Evolutionary conservation across 1,140 invertebrate species (phyloP).

Genomic region (Saxidomus purpurata): DNA sequence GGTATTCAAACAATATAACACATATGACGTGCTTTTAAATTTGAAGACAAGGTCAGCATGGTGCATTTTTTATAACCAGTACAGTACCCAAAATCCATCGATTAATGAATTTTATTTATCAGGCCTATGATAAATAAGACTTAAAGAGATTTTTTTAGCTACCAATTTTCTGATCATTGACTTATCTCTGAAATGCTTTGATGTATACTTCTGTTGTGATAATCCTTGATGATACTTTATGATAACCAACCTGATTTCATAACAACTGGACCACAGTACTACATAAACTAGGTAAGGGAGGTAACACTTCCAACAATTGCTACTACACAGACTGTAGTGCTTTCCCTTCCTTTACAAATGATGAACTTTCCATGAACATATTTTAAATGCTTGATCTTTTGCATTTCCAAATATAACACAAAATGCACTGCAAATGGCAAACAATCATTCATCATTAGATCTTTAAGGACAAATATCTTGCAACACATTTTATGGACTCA

Average conservation of each 20-base stretch:
- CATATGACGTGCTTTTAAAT: too few species aligned
- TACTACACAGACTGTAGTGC: not conserved
- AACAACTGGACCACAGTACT: too few species aligned
- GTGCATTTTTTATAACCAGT: too few species aligned
- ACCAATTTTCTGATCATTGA: conserved; percentile 27
- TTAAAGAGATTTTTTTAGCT: not conserved
- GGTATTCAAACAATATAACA: not conserved
- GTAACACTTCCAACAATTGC: not conserved
- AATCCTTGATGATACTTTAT: not conserved
- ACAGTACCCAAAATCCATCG: too few species aligned
- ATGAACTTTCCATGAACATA: too few species aligned
- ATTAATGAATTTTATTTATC: not conserved
- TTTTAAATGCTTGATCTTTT: too few species aligned
- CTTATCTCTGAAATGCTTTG: conserved; percentile 25
- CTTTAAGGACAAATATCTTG: too few species aligned
- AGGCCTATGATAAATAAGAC: not conserved
- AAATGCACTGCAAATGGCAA: too few species aligned
- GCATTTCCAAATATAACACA: too few species aligned
- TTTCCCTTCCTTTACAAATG: not conserved
- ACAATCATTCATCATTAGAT: too few species aligned
- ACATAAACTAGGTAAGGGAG: not conserved
- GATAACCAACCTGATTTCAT: not conserved
- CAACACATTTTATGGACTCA: too few species aligned
- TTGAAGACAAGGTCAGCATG: too few species aligned
- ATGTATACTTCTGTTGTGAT: not conserved